Evolutionary conservation across 2,888 invertebrate species (phyloP), one percentile per base, ranked within the genome.

Genomic region (Eledone cirrhosa): DNA sequence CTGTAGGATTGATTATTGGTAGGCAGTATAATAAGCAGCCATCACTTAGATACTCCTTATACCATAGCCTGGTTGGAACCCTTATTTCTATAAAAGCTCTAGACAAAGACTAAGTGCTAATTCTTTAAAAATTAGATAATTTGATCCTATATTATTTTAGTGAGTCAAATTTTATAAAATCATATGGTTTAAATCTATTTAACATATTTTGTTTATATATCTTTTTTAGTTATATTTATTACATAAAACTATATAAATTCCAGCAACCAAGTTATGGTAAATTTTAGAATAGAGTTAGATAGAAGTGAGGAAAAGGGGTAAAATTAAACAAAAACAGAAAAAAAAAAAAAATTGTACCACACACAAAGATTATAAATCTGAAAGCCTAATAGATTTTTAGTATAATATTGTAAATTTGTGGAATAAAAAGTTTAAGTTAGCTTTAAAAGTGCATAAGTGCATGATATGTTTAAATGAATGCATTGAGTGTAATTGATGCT

Each of bases 1-100:
- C 93, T 92, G 83, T 79, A 59, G 77, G 72, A 47, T 33, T 72
- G 59, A 72, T 72, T 72, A 72, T 33, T 19, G 31, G 76, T 48
- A 48, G 53, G 48, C 48, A 76, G 53, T 76, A 53, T 48, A 29
- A 48, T 22, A 48, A 76, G n/a, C 48, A 48, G 27, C 48, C 48
- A 47, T 29, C 76, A 48, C 48, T 24, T 29, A 29, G 48, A 48
- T 48, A 31, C 29, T 48, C 29, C 48, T 48, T 76, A 29, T 48
- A 48, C 27, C 16, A 47, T 27, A 77, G 22, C 47, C 31, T 29
- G 22, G 59, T 29, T 59, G 47, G 29, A 47, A 77, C 22, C 63
- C 27, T 29, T n/a, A 59, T 27, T 29, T 31, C 33, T 77, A 29
- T 27, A 77, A 24, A 29, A 59, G 48, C 77, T 53, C 29, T 48